Percentiles rank a stretch among this genome's conserved stretches.
phyloP scores from a whole-genome alignment of 64 coral and sea anemone species.

The Actinia equina region DNA sequence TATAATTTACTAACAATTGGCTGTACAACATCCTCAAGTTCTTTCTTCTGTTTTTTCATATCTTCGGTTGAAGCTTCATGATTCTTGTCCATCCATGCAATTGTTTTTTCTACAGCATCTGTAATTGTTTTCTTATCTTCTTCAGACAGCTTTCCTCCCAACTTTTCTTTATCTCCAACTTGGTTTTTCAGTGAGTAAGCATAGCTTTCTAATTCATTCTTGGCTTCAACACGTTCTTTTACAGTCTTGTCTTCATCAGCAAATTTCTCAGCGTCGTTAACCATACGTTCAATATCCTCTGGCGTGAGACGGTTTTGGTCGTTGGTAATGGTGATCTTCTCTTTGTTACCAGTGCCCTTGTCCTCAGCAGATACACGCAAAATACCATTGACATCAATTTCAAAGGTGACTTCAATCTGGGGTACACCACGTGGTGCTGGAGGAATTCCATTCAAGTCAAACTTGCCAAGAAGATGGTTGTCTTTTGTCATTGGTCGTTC shows the following conservation, averaged over 20 bases:
- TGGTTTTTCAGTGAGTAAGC: conserved; percentile 99
- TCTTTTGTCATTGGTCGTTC: conserved; percentile 98
- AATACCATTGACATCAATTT: conserved; percentile 99
- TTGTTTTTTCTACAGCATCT: conserved; percentile 82
- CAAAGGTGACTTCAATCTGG: conserved; percentile 98
- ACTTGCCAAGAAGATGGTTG: conserved; percentile 97
- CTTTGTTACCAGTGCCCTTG: conserved; percentile 98
- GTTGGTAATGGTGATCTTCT: conserved; percentile 99
- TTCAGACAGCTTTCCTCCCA: conserved; percentile 93
- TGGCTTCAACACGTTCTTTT: conserved; percentile 87
- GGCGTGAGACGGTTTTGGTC: conserved; percentile 97
- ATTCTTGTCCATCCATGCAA: conserved; percentile 96
- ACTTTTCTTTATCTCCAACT: conserved; percentile 98
- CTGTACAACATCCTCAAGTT: conserved; percentile 96
- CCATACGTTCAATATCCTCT: conserved; percentile 98
- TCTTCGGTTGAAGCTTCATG: conserved; percentile 89
- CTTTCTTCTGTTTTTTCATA: conserved; percentile 94
- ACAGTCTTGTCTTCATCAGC: conserved; percentile 97
- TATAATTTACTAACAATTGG: conserved; percentile 99
- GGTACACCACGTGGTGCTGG: conserved; percentile 97
- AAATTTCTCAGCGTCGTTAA: conserved; percentile 99
- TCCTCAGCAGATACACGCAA: conserved; percentile 97
- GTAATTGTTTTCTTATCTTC: conserved; percentile 93
- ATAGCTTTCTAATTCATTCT: conserved; percentile 98
- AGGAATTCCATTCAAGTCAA: conserved; percentile 93